Conservation (phyloP, 2,888 invertebrate genomes). For the Syrphus vitripennis region DNA sequence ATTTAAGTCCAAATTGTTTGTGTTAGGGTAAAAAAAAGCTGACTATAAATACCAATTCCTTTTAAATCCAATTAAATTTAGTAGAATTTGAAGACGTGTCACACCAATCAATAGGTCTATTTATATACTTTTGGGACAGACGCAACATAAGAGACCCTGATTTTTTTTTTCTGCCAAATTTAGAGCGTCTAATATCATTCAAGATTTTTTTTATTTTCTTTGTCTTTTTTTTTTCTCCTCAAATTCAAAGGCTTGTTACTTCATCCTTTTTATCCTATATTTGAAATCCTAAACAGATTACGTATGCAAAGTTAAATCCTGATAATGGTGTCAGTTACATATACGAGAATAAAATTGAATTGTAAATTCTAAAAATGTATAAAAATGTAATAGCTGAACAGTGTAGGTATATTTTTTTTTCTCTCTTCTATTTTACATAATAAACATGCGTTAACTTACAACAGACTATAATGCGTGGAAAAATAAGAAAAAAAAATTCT, state of each 20-base stretch:
- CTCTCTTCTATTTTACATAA: conserved; percentile 14
- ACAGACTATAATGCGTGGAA: no score
- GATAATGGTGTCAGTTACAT: conserved; percentile 55
- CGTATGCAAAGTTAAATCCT: conserved; percentile 53
- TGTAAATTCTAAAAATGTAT: conserved; percentile 47
- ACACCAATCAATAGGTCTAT: not conserved
- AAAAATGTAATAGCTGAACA: not conserved
- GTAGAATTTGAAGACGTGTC: not conserved
- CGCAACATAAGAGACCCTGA: not conserved
- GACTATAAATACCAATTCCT: not conserved
- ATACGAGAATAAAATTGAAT: conserved; percentile 49
- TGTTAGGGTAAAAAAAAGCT: not conserved
- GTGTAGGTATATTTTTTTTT: not conserved
- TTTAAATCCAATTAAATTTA: not conserved
- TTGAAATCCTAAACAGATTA: conserved; percentile 43
- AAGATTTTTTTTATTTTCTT: not conserved
- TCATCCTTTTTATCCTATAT: not conserved
- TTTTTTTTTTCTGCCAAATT: not conserved
- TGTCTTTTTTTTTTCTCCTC: not conserved
- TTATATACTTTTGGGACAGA: not conserved
- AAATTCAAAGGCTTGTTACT: conserved; percentile 42
- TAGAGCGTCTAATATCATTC: not conserved
- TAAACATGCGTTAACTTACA: not conserved
- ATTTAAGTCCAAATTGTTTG: not conserved
- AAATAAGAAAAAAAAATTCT: not conserved